These are phyloP conservation scores for Pempheris klunzingeri DNA, from an alignment of 2,797 vertebrate species.

Conservation along the genomic window DNA sequence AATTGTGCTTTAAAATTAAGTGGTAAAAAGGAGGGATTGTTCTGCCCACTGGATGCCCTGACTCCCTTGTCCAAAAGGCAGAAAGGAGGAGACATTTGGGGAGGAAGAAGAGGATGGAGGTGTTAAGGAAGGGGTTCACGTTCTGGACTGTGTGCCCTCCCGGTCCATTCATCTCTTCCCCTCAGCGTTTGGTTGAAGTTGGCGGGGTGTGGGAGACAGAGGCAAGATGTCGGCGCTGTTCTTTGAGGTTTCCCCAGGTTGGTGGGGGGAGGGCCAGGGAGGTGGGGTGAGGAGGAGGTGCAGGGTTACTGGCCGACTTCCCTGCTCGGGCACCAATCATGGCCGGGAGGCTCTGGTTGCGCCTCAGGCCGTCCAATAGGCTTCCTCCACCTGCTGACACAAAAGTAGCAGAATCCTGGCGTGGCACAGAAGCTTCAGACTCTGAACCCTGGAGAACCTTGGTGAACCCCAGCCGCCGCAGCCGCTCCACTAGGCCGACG, in stretches of 20 bases:
- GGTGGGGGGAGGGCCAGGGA: conserved; percentile 84
- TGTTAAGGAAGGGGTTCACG: background rate
- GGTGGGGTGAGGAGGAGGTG: conserved; percentile 82
- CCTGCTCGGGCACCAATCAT: conserved; percentile 88
- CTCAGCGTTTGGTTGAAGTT: conserved; percentile 70
- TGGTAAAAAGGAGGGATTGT: conserved; percentile 58
- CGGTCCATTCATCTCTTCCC: background rate
- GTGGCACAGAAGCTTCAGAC: conserved; percentile 64
- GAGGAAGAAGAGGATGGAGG: conserved; percentile 4
- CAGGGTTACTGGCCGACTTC: conserved; percentile 76
- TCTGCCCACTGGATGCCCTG: conserved; percentile 21
- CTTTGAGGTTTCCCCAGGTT: conserved; percentile 87
- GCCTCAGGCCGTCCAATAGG: conserved; percentile 91
- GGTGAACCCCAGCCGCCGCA: conserved; percentile 92
- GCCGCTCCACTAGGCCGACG: conserved; percentile 90
- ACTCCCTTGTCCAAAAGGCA: conserved; percentile 39
- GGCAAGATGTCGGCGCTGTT: conserved; percentile 70
- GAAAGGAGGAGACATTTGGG: conserved; percentile 32
- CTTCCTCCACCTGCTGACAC: conserved; percentile 89
- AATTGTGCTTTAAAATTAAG: conserved; percentile 80
- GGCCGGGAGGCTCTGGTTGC: conserved; percentile 95
- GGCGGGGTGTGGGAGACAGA: conserved; percentile 66
- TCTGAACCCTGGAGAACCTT: conserved; percentile 84
- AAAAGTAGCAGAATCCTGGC: conserved; percentile 88
- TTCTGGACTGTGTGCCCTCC: conserved; percentile 3